phyloP scores from a whole-genome alignment of 2,797 vertebrate genomes.

The Amblyraja radiata region DNA sequence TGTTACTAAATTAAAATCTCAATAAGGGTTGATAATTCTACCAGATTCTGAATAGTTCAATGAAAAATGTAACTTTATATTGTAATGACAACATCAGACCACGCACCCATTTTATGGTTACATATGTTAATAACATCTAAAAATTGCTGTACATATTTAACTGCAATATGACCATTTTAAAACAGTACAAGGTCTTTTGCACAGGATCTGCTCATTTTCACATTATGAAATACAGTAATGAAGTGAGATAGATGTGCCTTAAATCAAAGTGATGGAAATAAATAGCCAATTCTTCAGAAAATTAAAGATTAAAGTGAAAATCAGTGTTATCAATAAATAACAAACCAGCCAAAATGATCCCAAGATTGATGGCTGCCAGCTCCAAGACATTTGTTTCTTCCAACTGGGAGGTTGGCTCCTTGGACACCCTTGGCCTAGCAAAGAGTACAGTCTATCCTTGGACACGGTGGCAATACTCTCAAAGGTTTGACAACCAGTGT shows the following conservation, averaged over 20 bases:
- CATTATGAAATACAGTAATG: not conserved
- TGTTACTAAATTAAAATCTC: not conserved
- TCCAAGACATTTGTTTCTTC: too few species aligned
- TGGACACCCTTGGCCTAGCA: too few species aligned
- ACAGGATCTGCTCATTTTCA: not conserved
- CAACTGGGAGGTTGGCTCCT: too few species aligned
- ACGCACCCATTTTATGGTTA: not conserved
- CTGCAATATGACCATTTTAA: not conserved
- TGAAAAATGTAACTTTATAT: not conserved
- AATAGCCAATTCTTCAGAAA: not conserved
- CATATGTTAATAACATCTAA: not conserved
- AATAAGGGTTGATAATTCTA: not conserved
- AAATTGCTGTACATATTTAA: not conserved
- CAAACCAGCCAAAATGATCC: not conserved
- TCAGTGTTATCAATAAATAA: not conserved
- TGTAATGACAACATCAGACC: not conserved
- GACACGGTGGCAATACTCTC: too few species aligned
- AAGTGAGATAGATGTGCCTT: not conserved
- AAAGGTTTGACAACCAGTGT: too few species aligned
- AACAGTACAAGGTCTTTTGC: not conserved
- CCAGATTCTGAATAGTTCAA: not conserved
- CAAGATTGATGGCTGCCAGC: too few species aligned
- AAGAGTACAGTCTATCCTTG: too few species aligned
- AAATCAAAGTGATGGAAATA: not conserved
- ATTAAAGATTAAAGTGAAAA: not conserved